Evolutionary conservation across 2,113 vertebrate genomes (phyloP).

Genomic region (Procavia capensis): DNA sequence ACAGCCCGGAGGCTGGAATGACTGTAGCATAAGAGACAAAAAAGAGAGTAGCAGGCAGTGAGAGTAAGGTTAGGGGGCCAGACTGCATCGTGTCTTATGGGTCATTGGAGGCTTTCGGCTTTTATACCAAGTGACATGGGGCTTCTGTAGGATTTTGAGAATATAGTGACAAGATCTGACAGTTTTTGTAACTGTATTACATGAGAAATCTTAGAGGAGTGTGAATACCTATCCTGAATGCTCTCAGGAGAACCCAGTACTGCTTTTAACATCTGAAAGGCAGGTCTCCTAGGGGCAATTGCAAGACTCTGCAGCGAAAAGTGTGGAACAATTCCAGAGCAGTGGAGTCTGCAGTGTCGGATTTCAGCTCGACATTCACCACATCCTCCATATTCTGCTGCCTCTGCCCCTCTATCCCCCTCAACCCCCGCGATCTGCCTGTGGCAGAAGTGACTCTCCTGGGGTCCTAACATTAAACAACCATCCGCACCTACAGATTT

Average conservation of each 20-base stretch:
- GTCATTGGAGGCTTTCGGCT: background rate
- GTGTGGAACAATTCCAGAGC: background rate
- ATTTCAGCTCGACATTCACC: background rate
- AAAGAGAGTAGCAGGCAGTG: background rate
- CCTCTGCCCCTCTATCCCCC: background rate
- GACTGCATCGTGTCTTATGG: accelerated
- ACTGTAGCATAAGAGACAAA: background rate
- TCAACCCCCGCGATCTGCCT: background rate
- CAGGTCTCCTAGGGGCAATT: background rate
- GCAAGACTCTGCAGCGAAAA: background rate
- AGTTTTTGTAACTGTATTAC: background rate
- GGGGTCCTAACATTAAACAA: background rate
- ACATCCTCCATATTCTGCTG: no score
- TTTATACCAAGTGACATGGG: background rate
- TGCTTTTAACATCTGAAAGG: background rate
- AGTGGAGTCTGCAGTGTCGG: background rate
- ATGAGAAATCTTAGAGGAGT: background rate
- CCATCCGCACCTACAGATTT: background rate
- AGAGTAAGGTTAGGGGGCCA: background rate
- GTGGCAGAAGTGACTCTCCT: no score
- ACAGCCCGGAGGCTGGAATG: background rate
- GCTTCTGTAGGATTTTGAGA: background rate
- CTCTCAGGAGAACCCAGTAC: background rate
- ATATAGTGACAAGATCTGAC: background rate
- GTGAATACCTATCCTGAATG: background rate